phyloP scores from a whole-genome alignment of 64 coral and sea anemone species.

The Hydrozoanthus tunicans region DNA sequence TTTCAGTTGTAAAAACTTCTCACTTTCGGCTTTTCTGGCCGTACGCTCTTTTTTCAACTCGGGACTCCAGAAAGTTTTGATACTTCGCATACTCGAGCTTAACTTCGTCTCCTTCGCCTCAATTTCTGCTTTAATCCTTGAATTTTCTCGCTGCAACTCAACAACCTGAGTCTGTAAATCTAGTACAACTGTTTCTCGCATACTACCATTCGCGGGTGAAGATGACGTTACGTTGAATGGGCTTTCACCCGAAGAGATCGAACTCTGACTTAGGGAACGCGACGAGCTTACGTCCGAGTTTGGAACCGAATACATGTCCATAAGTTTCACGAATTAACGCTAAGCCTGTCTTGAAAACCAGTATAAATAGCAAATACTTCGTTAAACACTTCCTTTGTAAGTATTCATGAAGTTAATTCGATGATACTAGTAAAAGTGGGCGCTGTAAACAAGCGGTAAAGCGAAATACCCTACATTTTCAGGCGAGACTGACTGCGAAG shows the following conservation, averaged over 20 bases:
- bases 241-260: conserved; percentile 36
- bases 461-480: conserved; percentile 10
- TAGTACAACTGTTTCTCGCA: conserved; percentile 41
- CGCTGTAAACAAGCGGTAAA: background rate
- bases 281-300: conserved; percentile 12
- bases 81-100: conserved; percentile 97
- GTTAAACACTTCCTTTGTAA: conserved; percentile 23
- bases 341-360: background rate
- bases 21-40: conserved; percentile 79
- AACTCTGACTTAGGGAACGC: conserved; percentile 29
- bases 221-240: conserved; percentile 14
- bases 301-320: conserved; percentile 28
- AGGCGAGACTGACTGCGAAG: background rate
- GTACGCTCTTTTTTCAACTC: conserved; percentile 98
- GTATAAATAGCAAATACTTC: background rate
- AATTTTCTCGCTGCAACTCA: conserved; percentile 88
- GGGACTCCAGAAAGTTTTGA: conserved; percentile 99
- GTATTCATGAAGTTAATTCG: background rate
- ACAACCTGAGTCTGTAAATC: conserved; percentile 61
- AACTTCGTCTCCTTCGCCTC: conserved; percentile 96
- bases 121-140: conserved; percentile 85
- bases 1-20: conserved; percentile 77
- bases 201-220: background rate
- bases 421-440: background rate
- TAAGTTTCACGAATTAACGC: background rate